A percentile compares a stretch with the other conserved stretches of the same genome.
Evolutionary conservation across 2,888 invertebrate genomes (phyloP).

Genomic region (Trisateles emortualis): DNA sequence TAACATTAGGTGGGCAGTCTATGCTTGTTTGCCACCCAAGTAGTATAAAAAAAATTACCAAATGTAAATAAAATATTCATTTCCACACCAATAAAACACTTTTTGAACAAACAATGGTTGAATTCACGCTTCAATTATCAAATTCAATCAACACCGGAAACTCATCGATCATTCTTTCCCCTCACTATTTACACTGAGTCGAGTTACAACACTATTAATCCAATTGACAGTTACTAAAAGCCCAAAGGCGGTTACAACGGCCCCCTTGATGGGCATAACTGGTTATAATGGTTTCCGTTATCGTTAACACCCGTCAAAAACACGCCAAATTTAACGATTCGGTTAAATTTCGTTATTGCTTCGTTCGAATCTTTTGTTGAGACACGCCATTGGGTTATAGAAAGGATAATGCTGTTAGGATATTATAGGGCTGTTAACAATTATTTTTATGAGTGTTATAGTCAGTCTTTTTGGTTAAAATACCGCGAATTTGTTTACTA

Average conservation of each 20-base stretch:
- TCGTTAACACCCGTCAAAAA: slow-evolving; percentile 50
- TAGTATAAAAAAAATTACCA: too few species aligned
- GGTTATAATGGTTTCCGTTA: slow-evolving; percentile 47
- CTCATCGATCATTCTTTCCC: slow-evolving; percentile 26
- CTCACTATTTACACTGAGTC: slow-evolving; percentile 32
- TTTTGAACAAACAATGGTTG: neutral
- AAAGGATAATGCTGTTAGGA: slow-evolving; percentile 4
- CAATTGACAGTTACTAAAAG: slow-evolving; percentile 52
- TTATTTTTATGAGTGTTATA: neutral
- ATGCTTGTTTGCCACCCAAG: too few species aligned
- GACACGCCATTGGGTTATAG: slow-evolving; percentile 25
- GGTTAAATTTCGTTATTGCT: slow-evolving; percentile 38
- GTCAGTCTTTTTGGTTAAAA: too few species aligned
- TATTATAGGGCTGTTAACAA: neutral
- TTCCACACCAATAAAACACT: neutral
- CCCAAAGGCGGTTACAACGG: slow-evolving; percentile 44
- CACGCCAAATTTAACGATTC: slow-evolving; percentile 45
- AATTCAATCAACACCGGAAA: slow-evolving; percentile 17
- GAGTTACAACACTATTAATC: slow-evolving; percentile 50
- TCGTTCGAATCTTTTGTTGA: slow-evolving; percentile 35
- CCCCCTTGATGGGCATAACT: slow-evolving; percentile 38
- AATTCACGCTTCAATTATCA: slow-evolving; percentile 1
- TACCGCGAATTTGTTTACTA: too few species aligned
- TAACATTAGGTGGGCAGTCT: too few species aligned
- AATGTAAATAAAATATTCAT: neutral